Evolutionary conservation across 2,797 vertebrate genomes (phyloP), one percentile per base, ranked within the genome.

Genomic region (Clarias platycephalus): DNA sequence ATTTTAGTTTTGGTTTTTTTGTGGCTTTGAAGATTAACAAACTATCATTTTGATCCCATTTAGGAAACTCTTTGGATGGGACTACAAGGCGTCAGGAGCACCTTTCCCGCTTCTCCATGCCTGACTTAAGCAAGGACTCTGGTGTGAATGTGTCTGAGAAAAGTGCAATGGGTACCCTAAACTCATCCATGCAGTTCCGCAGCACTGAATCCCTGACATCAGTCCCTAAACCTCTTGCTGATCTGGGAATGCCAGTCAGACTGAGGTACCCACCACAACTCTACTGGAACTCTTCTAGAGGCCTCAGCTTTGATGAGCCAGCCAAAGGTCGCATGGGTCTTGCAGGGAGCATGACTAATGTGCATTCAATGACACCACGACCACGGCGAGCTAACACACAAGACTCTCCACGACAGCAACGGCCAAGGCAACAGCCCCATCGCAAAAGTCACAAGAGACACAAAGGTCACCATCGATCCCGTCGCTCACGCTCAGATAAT

Each of bases 91-190:
- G 97, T 76, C 98, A 99, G 92, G 98, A 99, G 92, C 97, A 98
- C 87, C 94, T 99, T 78, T 99, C 98, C 53, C 93, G 98, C 67
- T 99, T 99, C 92, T 99, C 98, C 24, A 99, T 99, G 98, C 98
- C 98, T 0, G 98, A 99, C 91, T 93, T 99, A 88, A 99, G 98
- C 92, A 99, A 99, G 92, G 98, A 99, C 93, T 99, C 98, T 0
- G 97, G 97, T 40, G 97, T 99, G 93, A 98, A 97, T 0, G 93
- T 99, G 88, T 98, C 97, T 0, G 98, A 99, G 91, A 99, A 98
- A 91, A 98, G 98, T 93, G 97, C 95, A 93, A 97, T 99, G 97
- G 97, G 97, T 53, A 99, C 97, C 0, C 94, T 99, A 1, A 98
- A 97, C 90, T 99, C 98, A 8, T 98, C 97, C 6, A 91, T 97